phyloP scores from a whole-genome alignment of 2,113 vertebrate species.

The Nyctereutes procyonoides region DNA sequence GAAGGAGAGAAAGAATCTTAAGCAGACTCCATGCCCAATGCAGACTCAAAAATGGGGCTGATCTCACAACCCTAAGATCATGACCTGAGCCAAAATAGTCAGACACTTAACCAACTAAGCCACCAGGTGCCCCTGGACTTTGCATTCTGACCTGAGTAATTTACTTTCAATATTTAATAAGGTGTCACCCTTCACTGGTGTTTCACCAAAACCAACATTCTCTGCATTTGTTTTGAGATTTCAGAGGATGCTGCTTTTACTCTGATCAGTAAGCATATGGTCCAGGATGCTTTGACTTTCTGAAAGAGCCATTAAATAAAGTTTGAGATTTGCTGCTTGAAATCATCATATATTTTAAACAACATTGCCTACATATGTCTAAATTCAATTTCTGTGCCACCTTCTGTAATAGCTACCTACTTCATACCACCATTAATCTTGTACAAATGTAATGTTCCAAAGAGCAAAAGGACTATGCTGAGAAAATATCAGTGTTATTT shows the following conservation, averaged over 20 bases:
- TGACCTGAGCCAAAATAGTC: neutral
- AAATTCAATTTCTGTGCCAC: neutral
- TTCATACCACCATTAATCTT: neutral
- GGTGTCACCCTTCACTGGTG: neutral
- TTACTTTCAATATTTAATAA: neutral
- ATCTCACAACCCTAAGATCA: neutral
- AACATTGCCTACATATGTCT: neutral
- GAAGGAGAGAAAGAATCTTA: neutral
- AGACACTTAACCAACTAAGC: neutral
- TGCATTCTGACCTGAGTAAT: constrained; percentile 12
- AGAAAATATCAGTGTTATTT: neutral
- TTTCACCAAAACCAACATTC: neutral
- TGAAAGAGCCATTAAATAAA: neutral
- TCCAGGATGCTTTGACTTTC: neutral
- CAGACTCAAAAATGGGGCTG: neutral
- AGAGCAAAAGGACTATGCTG: neutral
- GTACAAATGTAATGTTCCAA: neutral
- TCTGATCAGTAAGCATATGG: neutral
- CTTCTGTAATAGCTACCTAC: neutral
- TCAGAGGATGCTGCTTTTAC: neutral
- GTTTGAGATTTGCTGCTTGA: neutral
- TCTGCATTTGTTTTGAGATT: constrained; percentile 11
- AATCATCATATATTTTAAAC: neutral
- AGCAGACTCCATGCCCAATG: neutral
- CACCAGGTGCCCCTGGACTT: neutral